Conservation (phyloP, 2,888 invertebrate species). For the Cyclophora punctaria region DNA sequence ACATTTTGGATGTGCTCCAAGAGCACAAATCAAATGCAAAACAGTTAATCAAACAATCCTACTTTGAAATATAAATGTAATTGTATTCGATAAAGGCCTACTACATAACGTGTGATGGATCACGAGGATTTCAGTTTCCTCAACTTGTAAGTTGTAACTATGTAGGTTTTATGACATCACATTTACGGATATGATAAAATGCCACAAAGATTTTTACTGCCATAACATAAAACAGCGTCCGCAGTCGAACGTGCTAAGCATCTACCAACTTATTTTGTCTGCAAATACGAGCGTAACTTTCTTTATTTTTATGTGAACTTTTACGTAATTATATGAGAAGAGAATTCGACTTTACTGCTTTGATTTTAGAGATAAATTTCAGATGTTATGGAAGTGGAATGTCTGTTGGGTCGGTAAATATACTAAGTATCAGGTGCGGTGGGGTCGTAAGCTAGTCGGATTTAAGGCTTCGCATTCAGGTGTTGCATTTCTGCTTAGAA, state of each 20-base stretch:
- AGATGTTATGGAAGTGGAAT: conserved; percentile 2
- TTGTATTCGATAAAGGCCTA: not conserved
- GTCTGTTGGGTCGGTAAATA: conserved; percentile 20
- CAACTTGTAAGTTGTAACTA: conserved; percentile 11
- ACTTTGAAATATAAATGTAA: not conserved
- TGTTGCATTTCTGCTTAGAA: conserved; percentile 32
- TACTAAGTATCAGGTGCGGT: conserved; percentile 36
- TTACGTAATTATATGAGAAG: not conserved
- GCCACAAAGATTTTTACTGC: conserved; percentile 15
- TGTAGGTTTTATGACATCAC: conserved; percentile 9
- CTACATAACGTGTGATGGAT: not conserved
- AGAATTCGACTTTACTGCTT: conserved; percentile 7
- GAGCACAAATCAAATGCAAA: not conserved
- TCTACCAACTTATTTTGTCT: conserved; percentile 15
- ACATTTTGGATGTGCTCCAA: no score
- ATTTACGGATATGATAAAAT: conserved; percentile 13
- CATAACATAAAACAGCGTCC: conserved; percentile 13
- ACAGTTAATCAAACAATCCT: not conserved
- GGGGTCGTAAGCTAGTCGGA: conserved; percentile 34
- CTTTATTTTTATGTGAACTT: conserved; percentile 9
- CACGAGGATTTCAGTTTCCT: not conserved
- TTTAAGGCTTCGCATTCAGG: conserved; percentile 40
- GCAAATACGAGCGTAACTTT: conserved; percentile 15
- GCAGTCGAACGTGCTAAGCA: conserved; percentile 15
- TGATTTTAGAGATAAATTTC: conserved; percentile 7